These are phyloP conservation scores for Crenichthys baileyi DNA, from an alignment of 2,797 vertebrate genomes.

Conservation along the genomic window DNA sequence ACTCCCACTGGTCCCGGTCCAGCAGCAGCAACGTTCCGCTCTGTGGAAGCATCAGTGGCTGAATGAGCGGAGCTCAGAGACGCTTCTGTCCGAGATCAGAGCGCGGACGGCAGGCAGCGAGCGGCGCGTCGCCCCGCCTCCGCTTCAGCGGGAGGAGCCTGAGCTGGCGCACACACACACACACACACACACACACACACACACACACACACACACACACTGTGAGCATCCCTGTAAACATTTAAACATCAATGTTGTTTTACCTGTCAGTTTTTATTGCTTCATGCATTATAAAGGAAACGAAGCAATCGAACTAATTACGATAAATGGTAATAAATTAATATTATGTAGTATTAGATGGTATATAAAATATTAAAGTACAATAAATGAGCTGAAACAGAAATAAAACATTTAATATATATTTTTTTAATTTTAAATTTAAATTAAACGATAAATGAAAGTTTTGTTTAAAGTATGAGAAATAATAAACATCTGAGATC, in stretches of 20 bases:
- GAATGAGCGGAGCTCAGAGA: slow-evolving; percentile 33
- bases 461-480: not conserved
- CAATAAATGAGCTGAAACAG: no score
- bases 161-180: not conserved
- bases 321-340: no score
- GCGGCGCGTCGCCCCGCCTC: slow-evolving; percentile 43
- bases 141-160: slow-evolving; percentile 31
- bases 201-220: not conserved
- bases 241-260: no score
- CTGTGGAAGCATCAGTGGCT: slow-evolving; percentile 6
- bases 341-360: no score
- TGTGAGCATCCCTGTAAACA: no score
- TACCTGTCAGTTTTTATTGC: no score
- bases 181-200: not conserved
- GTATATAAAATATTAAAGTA: no score
- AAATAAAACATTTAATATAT: no score
- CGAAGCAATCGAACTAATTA: no score
- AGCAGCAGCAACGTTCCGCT: slow-evolving; percentile 15
- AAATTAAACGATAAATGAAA: not conserved
- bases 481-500: not conserved
- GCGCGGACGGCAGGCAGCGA: slow-evolving; percentile 34
- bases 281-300: no score
- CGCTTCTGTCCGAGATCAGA: slow-evolving; percentile 29
- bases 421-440: not conserved
- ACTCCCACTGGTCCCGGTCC: slow-evolving; percentile 4